Evolutionary conservation across 2,888 invertebrate species (phyloP).

Genomic region (Sinhomidia bicolor): DNA sequence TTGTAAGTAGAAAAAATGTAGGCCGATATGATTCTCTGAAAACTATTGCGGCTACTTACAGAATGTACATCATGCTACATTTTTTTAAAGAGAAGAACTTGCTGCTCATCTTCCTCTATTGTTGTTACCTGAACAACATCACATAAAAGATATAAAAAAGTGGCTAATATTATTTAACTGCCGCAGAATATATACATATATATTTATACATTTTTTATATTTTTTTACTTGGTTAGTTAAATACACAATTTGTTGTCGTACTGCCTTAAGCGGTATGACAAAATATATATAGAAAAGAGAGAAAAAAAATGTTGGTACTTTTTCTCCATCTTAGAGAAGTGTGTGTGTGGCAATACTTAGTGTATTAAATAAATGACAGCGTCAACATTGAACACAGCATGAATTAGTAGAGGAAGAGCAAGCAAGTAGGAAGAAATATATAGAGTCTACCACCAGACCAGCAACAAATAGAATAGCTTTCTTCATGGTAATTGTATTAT

Average conservation of each 20-base stretch:
- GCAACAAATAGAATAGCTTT: conserved; percentile 27
- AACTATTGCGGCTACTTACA: background rate
- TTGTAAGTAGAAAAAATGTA: conserved; percentile 14
- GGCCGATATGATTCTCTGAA: conserved; percentile 13
- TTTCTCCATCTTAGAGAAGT: background rate
- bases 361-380: conserved; percentile 44
- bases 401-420: background rate
- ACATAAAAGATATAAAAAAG: background rate
- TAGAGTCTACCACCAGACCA: background rate
- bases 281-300: background rate
- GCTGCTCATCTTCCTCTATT: background rate
- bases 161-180: background rate
- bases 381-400: conserved; percentile 36
- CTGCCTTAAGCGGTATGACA: conserved; percentile 18
- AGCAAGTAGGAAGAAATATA: background rate
- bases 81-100: too few relatives aligned
- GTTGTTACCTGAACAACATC: conserved; percentile 14
- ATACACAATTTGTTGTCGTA: conserved; percentile 7
- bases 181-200: background rate
- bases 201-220: too few relatives aligned
- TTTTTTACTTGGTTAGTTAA: conserved; percentile 17
- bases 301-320: background rate
- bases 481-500: conserved; percentile 38
- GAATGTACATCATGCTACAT: too few relatives aligned
- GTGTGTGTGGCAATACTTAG: background rate